phyloP scores from a whole-genome alignment of 2,888 invertebrate species.

The Xestoiulus laeticollis region DNA sequence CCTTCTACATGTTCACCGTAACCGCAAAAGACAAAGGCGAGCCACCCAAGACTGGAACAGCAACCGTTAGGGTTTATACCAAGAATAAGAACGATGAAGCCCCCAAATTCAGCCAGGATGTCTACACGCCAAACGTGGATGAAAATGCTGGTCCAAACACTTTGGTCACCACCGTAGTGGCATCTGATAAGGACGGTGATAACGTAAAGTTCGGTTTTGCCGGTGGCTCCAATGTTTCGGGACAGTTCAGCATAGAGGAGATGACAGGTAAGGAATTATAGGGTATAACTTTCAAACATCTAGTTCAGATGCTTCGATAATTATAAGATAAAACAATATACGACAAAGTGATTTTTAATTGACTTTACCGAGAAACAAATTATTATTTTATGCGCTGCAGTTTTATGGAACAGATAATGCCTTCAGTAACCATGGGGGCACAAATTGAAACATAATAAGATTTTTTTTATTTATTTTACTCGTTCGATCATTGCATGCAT shows the following conservation, averaged over 20 bases:
- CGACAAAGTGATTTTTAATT: background rate
- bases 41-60: slow-evolving; percentile 89
- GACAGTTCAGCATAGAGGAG: slow-evolving; percentile 94
- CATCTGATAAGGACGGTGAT: slow-evolving; percentile 97
- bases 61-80: slow-evolving; percentile 94
- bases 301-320: too few relatives aligned
- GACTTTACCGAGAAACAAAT: too few relatives aligned
- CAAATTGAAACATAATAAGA: background rate
- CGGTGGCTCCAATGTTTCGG: slow-evolving; percentile 84
- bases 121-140: slow-evolving; percentile 95
- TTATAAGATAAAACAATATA: too few relatives aligned
- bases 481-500: background rate
- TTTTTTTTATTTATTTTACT: background rate
- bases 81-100: slow-evolving; percentile 98
- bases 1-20: slow-evolving; percentile 93
- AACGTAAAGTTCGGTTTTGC: slow-evolving; percentile 89
- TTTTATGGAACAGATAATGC: background rate
- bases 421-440: too few relatives aligned
- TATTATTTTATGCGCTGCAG: background rate
- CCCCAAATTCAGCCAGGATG: slow-evolving; percentile 95
- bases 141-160: slow-evolving; percentile 96
- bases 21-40: slow-evolving; percentile 95
- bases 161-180: slow-evolving; percentile 94
- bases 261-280: slow-evolving; percentile 72
- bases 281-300: background rate